These are phyloP conservation scores for Aphis craccivora DNA, from an alignment of 1,140 invertebrate genomes.

Conservation along the genomic window DNA sequence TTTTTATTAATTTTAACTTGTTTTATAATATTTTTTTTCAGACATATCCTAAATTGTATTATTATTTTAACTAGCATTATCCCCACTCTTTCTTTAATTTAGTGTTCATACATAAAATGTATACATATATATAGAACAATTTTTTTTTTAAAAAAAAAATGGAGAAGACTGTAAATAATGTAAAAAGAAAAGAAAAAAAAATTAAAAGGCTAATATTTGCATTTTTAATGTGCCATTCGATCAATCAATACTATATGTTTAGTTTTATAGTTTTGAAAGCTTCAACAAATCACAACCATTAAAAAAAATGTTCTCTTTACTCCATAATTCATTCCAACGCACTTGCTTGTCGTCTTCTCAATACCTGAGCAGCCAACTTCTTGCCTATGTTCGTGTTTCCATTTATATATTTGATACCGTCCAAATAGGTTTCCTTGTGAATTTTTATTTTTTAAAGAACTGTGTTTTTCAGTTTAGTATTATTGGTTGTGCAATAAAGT, in stretches of 20 bases:
- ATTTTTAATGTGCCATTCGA: constrained; percentile 54
- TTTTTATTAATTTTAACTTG: not conserved
- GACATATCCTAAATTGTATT: not conserved
- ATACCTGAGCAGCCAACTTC: not conserved
- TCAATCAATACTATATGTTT: constrained; percentile 45
- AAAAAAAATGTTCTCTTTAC: not conserved
- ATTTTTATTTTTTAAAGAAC: constrained; percentile 47
- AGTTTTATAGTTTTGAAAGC: constrained; percentile 14
- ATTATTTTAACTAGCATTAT: constrained; percentile 23
- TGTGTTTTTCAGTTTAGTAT: constrained; percentile 43
- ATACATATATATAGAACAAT: not conserved
- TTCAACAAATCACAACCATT: not conserved
- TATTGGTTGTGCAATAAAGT: constrained; percentile 57
- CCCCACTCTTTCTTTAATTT: constrained; percentile 44
- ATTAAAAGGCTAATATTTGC: constrained; percentile 38
- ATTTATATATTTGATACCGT: constrained; percentile 56
- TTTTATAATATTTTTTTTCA: constrained; percentile 34
- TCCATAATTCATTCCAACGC: not conserved
- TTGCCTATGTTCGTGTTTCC: constrained; percentile 44
- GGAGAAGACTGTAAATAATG: constrained; percentile 57
- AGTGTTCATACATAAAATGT: constrained; percentile 7
- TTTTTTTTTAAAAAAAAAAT: constrained; percentile 3
- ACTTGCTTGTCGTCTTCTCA: constrained; percentile 41
- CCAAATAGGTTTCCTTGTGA: constrained; percentile 54
- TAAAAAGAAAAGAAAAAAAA: constrained; percentile 39